Base-by-base conservation (phyloP, 1,140 invertebrate genomes). In the Antheraea pernyi region DNA sequence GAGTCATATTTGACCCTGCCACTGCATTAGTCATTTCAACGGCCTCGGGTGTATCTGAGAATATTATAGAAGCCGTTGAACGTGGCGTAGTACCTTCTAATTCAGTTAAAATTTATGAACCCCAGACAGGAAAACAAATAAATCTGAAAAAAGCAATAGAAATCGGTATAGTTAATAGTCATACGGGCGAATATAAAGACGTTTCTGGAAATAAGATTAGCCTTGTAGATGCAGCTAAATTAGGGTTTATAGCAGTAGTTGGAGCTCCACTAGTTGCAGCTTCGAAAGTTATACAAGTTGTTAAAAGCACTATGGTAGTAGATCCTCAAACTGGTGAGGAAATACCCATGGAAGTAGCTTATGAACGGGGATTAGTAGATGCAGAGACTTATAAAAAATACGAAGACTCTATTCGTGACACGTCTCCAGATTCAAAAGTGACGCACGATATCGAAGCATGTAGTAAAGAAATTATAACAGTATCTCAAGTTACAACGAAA, bases 261-360 rank as follows among this genome's bases (percentile, higher is more conserved):
- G 97, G 96, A 60, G 94, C 95, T 10, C 96, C 96, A 8, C 81
- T 96, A 37, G 93, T 96, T 2, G 95, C 95, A 0, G 94, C 95
- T 4, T 94, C 95, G 19, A 94, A 94, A 85, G 91, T 95, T 3
- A 91, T 93, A 71, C 91, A 93, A 80, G 81, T 92, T 8, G 89
- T 93, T 36, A 88, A 80, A 75, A 93, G 75, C 74, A 93, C 93
- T 22, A 95, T 96, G 93, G 94, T 97, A 16, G 92, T 95, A 65
- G 97, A 98, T 93, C 97, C 97, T 8, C 93, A 93, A 69, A 97
- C 96, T 11, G 96, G 96, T 11, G 94, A 96, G 82, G 94, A 95
- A 82, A 89, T 97, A 48, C 95, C 96, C 0, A 94, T 96, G 77
- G 95, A 97, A 89, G 95, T 97, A 53, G 97, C 97, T 36, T 94